A percentile compares a stretch with the other conserved stretches of the same genome.
Conservation (phyloP, 2,888 invertebrate species). For the Orchestes rusci region DNA sequence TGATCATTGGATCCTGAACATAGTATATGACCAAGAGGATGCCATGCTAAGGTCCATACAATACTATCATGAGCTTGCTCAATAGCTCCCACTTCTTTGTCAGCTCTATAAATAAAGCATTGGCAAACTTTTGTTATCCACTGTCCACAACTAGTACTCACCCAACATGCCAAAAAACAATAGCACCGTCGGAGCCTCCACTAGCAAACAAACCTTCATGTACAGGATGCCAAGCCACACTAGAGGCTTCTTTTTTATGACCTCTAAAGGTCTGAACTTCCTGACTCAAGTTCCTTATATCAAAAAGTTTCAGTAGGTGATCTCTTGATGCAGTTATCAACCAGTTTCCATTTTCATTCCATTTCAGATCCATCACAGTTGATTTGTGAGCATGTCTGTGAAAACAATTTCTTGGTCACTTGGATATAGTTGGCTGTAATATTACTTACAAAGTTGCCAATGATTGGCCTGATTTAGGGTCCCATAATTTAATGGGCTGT, state of each 20-base stretch:
- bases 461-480: conserved; percentile 92
- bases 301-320: conserved; percentile 95
- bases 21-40: conserved; percentile 96
- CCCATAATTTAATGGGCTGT: conserved; percentile 99
- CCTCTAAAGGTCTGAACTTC: conserved; percentile 97
- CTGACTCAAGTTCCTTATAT: conserved; percentile 89
- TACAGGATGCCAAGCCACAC: conserved; percentile 96
- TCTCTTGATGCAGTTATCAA: conserved; percentile 96
- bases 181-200: conserved; percentile 97
- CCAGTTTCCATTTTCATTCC: conserved; percentile 99
- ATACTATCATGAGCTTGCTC: conserved; percentile 99
- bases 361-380: conserved; percentile 98
- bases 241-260: conserved; percentile 97
- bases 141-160: conserved; percentile 40
- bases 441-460: conserved; percentile 82
- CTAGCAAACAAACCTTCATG: conserved; percentile 97
- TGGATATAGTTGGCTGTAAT: background rate
- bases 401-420: background rate
- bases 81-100: conserved; percentile 96
- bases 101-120: conserved; percentile 55
- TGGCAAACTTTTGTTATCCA: background rate
- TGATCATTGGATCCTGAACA: conserved; percentile 99
- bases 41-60: conserved; percentile 99
- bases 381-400: conserved; percentile 94
- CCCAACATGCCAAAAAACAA: conserved; percentile 99